Conservation (phyloP, 1,140 invertebrate species). For the Drosophila biarmipes region DNA sequence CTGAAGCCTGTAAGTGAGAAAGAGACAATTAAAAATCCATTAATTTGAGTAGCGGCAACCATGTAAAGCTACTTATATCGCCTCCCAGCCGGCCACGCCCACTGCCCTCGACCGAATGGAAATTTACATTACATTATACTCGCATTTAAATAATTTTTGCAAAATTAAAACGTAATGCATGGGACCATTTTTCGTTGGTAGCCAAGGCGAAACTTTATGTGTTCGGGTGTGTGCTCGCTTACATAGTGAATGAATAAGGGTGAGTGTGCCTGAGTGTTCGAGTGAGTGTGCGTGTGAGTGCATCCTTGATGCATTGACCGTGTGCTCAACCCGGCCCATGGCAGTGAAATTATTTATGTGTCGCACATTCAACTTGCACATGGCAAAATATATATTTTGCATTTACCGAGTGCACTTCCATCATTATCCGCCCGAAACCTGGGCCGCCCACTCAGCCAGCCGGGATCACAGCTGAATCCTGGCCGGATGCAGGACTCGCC, state of each 20-base stretch:
- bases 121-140: conserved; percentile 82
- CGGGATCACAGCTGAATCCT: conserved; percentile 24
- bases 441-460: not conserved
- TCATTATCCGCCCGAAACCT: conserved; percentile 64
- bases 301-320: conserved; percentile 70
- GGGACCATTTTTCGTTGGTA: conserved; percentile 28
- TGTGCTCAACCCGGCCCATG: conserved; percentile 28
- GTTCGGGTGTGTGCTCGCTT: not conserved
- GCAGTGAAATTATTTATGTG: conserved; percentile 78
- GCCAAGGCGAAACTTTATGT: conserved; percentile 37
- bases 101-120: conserved; percentile 53
- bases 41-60: conserved; percentile 80
- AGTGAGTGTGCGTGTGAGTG: conserved; percentile 10
- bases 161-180: conserved; percentile 80
- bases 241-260: not conserved
- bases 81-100: conserved; percentile 20
- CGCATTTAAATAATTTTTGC: conserved; percentile 81
- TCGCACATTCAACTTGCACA: conserved; percentile 80
- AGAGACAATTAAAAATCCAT: conserved; percentile 83
- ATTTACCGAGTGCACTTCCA: conserved; percentile 81
- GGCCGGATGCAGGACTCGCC: conserved; percentile 57
- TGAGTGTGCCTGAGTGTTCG: conserved; percentile 7
- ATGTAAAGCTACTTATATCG: conserved; percentile 79
- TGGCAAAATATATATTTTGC: conserved; percentile 80
- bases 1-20: conserved; percentile 71